phyloP scores from a whole-genome alignment of 1,140 invertebrate genomes.

The Eumeta japonica region DNA sequence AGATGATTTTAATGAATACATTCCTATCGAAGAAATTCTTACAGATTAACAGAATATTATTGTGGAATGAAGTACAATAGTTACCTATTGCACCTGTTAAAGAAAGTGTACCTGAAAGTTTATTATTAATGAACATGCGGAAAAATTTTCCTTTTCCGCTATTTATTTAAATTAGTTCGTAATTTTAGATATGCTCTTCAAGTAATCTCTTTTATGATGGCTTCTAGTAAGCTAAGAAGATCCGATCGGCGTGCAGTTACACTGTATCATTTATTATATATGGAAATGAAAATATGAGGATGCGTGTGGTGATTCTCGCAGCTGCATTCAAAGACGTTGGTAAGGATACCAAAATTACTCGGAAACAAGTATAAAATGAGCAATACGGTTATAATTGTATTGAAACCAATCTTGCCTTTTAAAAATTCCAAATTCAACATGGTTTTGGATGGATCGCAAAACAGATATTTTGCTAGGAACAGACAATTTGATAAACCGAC shows the following conservation, averaged over 20 bases:
- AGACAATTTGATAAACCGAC: slow-evolving; percentile 8
- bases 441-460: slow-evolving; percentile 6
- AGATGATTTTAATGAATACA: slow-evolving; percentile 10
- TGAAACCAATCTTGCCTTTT: neutral
- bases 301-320: slow-evolving; percentile 10
- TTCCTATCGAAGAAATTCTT: slow-evolving; percentile 19
- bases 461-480: slow-evolving; percentile 9
- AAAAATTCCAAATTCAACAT: neutral
- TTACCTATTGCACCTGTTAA: slow-evolving; percentile 25
- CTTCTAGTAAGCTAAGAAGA: slow-evolving; percentile 17
- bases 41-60: slow-evolving; percentile 26
- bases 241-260: slow-evolving; percentile 14
- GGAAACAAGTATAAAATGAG: slow-evolving; percentile 6
- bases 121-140: slow-evolving; percentile 21
- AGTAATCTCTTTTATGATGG: slow-evolving; percentile 15
- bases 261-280: slow-evolving; percentile 18
- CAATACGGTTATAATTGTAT: neutral
- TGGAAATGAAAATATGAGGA: slow-evolving; percentile 15
- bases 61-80: slow-evolving; percentile 24
- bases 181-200: slow-evolving; percentile 9
- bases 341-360: slow-evolving; percentile 16
- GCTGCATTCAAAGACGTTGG: slow-evolving; percentile 19
- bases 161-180: slow-evolving; percentile 20
- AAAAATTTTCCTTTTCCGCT: slow-evolving; percentile 24
- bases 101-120: slow-evolving; percentile 12